Conservation (phyloP, 2,888 invertebrate species). For the Trilocha varians region DNA sequence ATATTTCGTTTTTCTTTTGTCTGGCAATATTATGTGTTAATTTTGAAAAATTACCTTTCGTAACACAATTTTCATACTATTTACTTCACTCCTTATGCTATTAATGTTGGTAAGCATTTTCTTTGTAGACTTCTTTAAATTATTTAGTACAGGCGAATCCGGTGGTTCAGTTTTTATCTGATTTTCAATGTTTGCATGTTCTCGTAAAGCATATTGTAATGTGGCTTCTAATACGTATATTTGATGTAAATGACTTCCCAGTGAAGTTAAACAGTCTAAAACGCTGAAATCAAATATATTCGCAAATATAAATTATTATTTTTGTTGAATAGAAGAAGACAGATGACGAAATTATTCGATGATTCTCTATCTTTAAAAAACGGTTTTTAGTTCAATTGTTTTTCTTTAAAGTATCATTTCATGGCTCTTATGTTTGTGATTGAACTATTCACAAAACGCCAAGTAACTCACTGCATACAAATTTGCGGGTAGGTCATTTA, state of each 20-base stretch:
- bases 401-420: too few relatives aligned
- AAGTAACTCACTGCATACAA: too few relatives aligned
- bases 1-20: too few relatives aligned
- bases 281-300: constrained; percentile 51
- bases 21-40: constrained; percentile 1
- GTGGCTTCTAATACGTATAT: constrained; percentile 72
- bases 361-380: too few relatives aligned
- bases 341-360: too few relatives aligned
- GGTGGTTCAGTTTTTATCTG: constrained; percentile 50
- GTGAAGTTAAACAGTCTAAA: constrained; percentile 62
- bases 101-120: constrained; percentile 38
- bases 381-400: too few relatives aligned
- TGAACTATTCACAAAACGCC: too few relatives aligned
- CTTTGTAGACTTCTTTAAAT: constrained; percentile 29
- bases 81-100: constrained; percentile 38
- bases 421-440: too few relatives aligned
- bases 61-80: constrained; percentile 35
- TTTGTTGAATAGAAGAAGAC: too few relatives aligned
- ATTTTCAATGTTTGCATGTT: constrained; percentile 38
- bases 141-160: constrained; percentile 33
- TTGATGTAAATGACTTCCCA: constrained; percentile 73
- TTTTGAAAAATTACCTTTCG: constrained; percentile 32
- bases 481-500: too few relatives aligned
- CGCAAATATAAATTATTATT: too few relatives aligned
- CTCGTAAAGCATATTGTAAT: constrained; percentile 65